A percentile compares a stretch with the other conserved stretches of the same genome.
Conservation (phyloP, 2,888 invertebrate species). For the Timema podura region DNA sequence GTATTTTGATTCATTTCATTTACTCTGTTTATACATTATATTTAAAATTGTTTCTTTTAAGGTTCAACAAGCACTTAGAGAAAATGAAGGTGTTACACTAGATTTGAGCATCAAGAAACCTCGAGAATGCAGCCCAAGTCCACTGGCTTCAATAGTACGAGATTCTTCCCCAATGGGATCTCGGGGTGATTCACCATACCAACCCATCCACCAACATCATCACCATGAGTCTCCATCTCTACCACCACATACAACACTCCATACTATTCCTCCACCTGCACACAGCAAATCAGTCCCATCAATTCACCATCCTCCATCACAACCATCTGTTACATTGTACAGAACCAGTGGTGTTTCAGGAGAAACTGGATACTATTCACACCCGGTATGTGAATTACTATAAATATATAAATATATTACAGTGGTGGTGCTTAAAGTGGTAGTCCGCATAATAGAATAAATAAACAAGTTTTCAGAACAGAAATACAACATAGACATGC, state of each 20-base stretch:
- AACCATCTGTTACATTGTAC: constrained; percentile 3
- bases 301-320: constrained; percentile 25
- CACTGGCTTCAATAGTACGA: constrained; percentile 20
- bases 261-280: constrained; percentile 24
- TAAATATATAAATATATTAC: too few species aligned
- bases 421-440: too few species aligned
- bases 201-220: constrained; percentile 19
- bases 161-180: constrained; percentile 26
- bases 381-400: background rate
- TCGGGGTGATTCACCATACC: constrained; percentile 22
- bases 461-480: too few species aligned
- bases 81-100: constrained; percentile 55
- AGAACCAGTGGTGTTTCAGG: constrained; percentile 12
- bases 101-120: constrained; percentile 75
- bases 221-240: constrained; percentile 27
- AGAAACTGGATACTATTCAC: constrained; percentile 18
- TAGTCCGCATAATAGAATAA: too few species aligned
- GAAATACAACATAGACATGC: too few species aligned
- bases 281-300: constrained; percentile 19
- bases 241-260: constrained; percentile 25
- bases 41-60: constrained; percentile 19
- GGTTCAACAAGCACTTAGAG: constrained; percentile 34
- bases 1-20: background rate
- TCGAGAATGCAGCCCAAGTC: constrained; percentile 38
- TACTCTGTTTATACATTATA: too few species aligned